These are phyloP conservation scores for Scaptomyza montana DNA, from an alignment of 1,140 invertebrate genomes.

Conservation along the genomic window DNA sequence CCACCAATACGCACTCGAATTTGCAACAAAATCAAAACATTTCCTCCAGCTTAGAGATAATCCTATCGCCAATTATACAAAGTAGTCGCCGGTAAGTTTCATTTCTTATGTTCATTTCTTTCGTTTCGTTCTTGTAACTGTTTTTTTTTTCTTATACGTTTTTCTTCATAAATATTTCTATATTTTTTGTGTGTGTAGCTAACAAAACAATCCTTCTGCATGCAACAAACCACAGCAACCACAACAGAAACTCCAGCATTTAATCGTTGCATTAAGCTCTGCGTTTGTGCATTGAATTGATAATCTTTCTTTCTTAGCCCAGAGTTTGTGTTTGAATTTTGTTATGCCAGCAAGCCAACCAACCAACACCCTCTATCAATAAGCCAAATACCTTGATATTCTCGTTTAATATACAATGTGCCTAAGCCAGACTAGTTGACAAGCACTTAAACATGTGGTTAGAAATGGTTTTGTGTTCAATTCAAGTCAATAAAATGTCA, in stretches of 20 bases:
- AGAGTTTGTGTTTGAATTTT: constrained; percentile 6
- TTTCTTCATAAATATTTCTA: constrained; percentile 2
- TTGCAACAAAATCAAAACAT: constrained; percentile 82
- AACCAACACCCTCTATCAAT: not conserved
- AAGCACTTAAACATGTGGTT: not conserved
- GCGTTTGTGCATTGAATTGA: constrained; percentile 10
- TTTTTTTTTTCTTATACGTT: not conserved
- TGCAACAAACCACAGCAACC: constrained; percentile 40
- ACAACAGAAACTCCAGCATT: constrained; percentile 5
- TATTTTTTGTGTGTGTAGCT: constrained; percentile 44
- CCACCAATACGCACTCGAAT: constrained; percentile 66
- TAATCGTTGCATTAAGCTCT: not conserved
- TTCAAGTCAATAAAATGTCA: not conserved
- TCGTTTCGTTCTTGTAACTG: constrained; percentile 4
- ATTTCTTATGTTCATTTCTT: constrained; percentile 57
- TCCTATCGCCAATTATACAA: constrained; percentile 84
- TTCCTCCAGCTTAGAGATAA: constrained; percentile 84
- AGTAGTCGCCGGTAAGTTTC: constrained; percentile 84
- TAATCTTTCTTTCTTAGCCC: not conserved
- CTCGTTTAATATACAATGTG: too few species aligned
- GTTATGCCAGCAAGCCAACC: constrained; percentile 2
- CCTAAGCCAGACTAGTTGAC: not conserved
- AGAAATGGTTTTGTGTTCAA: not conserved
- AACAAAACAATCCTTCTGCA: constrained; percentile 50
- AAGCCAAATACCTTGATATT: not conserved